A percentile compares a stretch with the other conserved stretches of the same genome.
Evolutionary conservation across 1,140 invertebrate genomes (phyloP).

Genomic region (Neodiprion pinetum): DNA sequence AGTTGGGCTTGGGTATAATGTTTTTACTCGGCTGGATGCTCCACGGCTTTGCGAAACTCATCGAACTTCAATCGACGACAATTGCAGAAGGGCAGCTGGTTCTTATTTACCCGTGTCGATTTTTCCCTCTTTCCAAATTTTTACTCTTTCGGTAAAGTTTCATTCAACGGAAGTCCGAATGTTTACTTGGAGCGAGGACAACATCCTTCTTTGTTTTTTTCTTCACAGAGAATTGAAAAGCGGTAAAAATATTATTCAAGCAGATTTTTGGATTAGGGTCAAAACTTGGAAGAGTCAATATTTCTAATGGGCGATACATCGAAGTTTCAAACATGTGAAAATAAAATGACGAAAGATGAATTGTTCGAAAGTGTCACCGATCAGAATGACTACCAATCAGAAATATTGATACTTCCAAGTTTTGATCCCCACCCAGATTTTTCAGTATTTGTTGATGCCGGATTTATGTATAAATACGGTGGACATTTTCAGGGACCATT

Average conservation of each 20-base stretch:
- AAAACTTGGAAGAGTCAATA: too few relatives aligned
- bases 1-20: background rate
- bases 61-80: background rate
- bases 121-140: background rate
- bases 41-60: background rate
- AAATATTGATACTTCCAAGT: too few relatives aligned
- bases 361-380: too few relatives aligned
- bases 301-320: too few relatives aligned
- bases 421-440: background rate
- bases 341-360: too few relatives aligned
- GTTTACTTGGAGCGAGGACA: background rate
- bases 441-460: background rate
- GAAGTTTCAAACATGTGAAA: too few relatives aligned
- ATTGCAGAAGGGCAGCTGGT: background rate
- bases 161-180: background rate
- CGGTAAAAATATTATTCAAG: background rate
- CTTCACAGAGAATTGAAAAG: background rate
- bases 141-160: background rate
- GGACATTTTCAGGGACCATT: background rate
- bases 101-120: background rate
- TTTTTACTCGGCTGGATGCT: background rate
- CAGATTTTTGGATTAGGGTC: background rate
- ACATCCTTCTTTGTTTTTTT: background rate
- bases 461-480: background rate
- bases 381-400: too few relatives aligned